phyloP scores from a whole-genome alignment of 2,797 vertebrate genomes.

The Pangasius larnaudii region DNA sequence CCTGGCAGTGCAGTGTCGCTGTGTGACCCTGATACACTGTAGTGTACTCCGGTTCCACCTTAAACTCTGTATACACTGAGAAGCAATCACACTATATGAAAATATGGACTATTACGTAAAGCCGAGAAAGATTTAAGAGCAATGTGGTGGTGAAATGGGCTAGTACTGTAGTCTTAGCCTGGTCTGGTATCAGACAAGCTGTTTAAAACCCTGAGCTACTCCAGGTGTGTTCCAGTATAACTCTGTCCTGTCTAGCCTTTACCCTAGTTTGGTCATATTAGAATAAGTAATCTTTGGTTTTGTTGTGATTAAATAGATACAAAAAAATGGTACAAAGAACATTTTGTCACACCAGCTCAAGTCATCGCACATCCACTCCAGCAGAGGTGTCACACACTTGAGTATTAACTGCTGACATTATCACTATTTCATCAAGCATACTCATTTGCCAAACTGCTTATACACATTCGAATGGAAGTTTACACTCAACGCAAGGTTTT shows the following conservation, averaged over 20 bases:
- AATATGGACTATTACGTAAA: not conserved
- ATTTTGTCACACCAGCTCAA: not conserved
- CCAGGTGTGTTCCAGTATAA: not conserved
- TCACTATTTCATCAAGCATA: not conserved
- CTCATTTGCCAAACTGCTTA: not conserved
- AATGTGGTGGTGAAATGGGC: not conserved
- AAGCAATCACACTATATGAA: not conserved
- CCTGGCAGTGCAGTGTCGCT: slow-evolving; percentile 93
- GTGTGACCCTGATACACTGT: slow-evolving; percentile 96
- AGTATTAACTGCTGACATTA: not conserved
- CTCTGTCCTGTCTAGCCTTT: not conserved
- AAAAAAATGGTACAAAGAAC: not conserved
- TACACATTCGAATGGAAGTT: not conserved
- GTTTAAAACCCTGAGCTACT: not conserved
- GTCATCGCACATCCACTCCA: not conserved
- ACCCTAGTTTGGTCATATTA: not conserved
- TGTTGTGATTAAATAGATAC: not conserved
- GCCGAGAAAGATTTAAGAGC: not conserved
- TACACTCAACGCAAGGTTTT: not conserved
- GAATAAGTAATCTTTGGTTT: not conserved
- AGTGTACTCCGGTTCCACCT: slow-evolving; percentile 87
- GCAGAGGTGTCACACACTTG: not conserved
- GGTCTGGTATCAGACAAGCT: not conserved
- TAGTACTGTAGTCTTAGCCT: not conserved
- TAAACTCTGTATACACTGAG: slow-evolving; percentile 89